Evolutionary conservation across 2,888 invertebrate species (phyloP), one percentile per base, ranked within the genome.

Genomic region (Trachelus troglodyta): DNA sequence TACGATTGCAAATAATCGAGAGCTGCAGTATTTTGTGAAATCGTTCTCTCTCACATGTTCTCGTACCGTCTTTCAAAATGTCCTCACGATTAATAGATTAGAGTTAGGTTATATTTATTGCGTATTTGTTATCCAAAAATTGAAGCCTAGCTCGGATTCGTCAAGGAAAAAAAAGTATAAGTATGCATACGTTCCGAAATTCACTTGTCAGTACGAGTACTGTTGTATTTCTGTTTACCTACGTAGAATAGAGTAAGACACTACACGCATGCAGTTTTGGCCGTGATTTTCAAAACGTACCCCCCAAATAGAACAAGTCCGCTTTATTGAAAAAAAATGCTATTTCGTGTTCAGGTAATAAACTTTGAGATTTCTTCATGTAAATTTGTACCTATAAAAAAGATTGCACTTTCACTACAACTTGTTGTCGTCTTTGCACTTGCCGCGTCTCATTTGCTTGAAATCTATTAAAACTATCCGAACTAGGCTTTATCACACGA

Each of bases 71-170:
- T 79, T 80, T 81, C 68, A 37, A 71, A 76, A 78, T 80, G 79
- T 78, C 73, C 75, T 82, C 75, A 75, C 76, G 75, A 80, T 78
- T 80, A 81, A 83, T 83, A 79, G 76, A 71, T 75, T 85, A 84
- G 77, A 40, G 78, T 78, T 82, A 81, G 81, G 81, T 83, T 83
- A 82, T 85, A 85, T 84, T 85, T 84, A 85, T 83, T 85, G 80
- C 78, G 82, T 84, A 83, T 84, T 81, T 83, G 81, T 85, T 83
- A 81, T 77, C 74, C 77, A 69, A 81, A 80, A 76, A 80, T 74
- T 75, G 37, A 69, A 84, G 77, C 79, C 81, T 81, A 80, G 79
- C 78, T 82, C 76, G 77, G 77, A 81, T 77, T 23, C 56, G 56
- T 15, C 6, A 40, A 40, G 40, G 40, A 15, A 40, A 40, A 40